A percentile compares a stretch with the other conserved stretches of the same genome.
Evolutionary conservation across 2,888 invertebrate genomes (phyloP).

Genomic region (Escarpia spicata): DNA sequence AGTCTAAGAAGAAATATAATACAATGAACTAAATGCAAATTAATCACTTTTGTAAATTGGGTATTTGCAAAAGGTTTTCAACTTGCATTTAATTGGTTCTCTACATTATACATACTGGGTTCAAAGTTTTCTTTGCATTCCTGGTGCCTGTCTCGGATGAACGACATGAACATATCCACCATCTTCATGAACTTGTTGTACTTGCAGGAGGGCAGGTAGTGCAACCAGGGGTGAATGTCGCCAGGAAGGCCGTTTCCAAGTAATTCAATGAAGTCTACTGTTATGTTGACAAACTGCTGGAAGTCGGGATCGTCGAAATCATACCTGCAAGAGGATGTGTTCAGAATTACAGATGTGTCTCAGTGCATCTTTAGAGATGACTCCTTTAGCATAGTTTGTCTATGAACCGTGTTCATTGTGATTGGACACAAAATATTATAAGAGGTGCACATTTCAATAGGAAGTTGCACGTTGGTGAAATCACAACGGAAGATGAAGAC

Average conservation of each 20-base stretch:
- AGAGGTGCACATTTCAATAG: background rate
- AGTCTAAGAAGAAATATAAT: no score
- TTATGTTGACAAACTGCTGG: constrained; percentile 18
- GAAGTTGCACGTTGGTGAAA: background rate
- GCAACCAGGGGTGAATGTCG: constrained; percentile 23
- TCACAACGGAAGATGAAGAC: background rate
- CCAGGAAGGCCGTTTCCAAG: constrained; percentile 20
- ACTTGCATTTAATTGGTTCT: background rate
- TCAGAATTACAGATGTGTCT: background rate
- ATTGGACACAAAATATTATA: background rate
- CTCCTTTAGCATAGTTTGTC: background rate
- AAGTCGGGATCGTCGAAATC: constrained; percentile 20
- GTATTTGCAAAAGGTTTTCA: background rate
- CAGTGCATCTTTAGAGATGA: background rate
- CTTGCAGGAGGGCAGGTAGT: constrained; percentile 7
- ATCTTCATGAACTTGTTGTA: background rate
- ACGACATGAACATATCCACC: background rate
- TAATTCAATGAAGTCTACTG: constrained; percentile 13
- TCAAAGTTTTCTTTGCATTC: constrained; percentile 26
- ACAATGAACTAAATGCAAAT: no score
- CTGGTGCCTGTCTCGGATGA: background rate
- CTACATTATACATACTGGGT: background rate
- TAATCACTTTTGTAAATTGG: no score
- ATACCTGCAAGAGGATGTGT: background rate
- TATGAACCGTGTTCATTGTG: background rate